Evolutionary conservation across 2,888 invertebrate species (phyloP).

Genomic region (Lapara coniferarum): DNA sequence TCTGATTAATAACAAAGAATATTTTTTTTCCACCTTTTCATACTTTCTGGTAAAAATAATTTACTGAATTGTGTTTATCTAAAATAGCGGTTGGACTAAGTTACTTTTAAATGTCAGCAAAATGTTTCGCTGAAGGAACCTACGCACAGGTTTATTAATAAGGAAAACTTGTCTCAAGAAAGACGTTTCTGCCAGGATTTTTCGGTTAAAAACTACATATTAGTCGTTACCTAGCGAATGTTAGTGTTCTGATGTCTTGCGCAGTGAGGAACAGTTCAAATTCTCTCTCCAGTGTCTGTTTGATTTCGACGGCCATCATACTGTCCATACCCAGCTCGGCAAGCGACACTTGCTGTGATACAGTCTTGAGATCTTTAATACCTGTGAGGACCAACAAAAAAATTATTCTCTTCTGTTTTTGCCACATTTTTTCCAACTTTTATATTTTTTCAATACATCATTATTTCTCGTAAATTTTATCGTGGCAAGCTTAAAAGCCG

Average conservation of each 20-base stretch:
- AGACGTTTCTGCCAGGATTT: no score
- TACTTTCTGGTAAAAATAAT: no score
- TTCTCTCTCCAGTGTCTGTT: conserved; percentile 94
- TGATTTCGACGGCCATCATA: conserved; percentile 98
- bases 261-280: conserved; percentile 94
- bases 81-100: no score
- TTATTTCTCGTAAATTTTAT: no score
- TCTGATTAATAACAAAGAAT: conserved; percentile 46
- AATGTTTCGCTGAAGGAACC: no score
- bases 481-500: no score
- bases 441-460: no score
- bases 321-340: conserved; percentile 98
- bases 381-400: conserved; percentile 54
- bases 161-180: no score
- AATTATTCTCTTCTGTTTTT: no score
- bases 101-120: no score
- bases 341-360: conserved; percentile 88
- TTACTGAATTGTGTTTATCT: not conserved
- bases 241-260: conserved; percentile 92
- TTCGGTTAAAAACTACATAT: not conserved
- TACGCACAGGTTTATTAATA: not conserved
- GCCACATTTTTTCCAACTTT: no score
- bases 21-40: not conserved
- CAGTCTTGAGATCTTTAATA: conserved; percentile 87
- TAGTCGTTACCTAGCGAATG: conserved; percentile 85